Evolutionary conservation across 2,113 vertebrate species (phyloP).

Genomic region (Pygoscelis adeliae): DNA sequence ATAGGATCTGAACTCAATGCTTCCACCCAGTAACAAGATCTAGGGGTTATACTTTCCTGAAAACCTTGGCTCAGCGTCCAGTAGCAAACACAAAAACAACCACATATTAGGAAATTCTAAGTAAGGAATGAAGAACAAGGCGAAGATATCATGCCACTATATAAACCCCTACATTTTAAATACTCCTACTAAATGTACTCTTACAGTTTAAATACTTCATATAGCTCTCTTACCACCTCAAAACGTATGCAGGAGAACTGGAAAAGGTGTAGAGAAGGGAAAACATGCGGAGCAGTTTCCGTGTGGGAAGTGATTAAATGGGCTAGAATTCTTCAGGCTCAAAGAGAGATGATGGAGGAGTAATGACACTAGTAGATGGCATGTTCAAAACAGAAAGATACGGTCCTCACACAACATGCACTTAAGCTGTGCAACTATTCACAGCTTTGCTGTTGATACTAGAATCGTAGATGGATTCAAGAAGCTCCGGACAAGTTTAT

Average conservation of each 20-base stretch:
- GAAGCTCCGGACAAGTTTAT: neutral
- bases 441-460: neutral
- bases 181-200: neutral
- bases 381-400: neutral
- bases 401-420: neutral
- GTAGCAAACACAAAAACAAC: neutral
- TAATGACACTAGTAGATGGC: neutral
- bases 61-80: neutral
- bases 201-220: neutral
- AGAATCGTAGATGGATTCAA: neutral
- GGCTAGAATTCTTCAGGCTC: neutral
- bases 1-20: neutral
- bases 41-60: neutral
- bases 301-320: neutral
- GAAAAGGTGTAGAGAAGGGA: neutral
- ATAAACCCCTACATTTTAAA: neutral
- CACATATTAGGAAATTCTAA: neutral
- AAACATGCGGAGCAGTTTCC: neutral
- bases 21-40: neutral
- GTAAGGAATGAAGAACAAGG: neutral
- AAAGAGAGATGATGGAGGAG: accelerated
- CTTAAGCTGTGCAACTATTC: neutral
- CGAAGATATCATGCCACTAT: neutral
- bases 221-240: neutral
- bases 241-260: neutral